A percentile compares a stretch with the other conserved stretches of the same genome.
phyloP scores from a whole-genome alignment of 2,113 vertebrate genomes.

The Nyctereutes procyonoides region DNA sequence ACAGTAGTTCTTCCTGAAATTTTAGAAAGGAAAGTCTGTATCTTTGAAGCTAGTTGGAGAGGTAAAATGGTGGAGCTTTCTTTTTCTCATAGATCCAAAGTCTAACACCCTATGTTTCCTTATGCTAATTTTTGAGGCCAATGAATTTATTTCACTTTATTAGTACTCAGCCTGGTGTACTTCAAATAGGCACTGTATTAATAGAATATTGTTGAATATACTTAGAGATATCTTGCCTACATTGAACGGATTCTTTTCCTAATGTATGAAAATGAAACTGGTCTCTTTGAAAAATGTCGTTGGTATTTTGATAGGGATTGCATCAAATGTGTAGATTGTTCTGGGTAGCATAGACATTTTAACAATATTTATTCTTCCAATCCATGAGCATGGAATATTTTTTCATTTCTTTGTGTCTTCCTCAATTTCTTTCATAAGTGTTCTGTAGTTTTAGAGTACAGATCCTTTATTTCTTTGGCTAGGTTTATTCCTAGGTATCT shows the following conservation, averaged over 20 bases:
- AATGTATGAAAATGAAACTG: conserved; percentile 25
- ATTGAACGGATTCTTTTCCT: neutral
- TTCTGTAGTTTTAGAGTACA: no score
- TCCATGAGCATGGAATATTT: no score
- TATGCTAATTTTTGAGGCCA: neutral
- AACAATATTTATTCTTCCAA: no score
- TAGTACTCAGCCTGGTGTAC: neutral
- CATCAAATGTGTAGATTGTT: no score
- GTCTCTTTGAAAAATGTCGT: neutral
- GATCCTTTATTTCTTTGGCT: no score
- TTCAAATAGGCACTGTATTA: neutral
- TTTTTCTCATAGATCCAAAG: neutral
- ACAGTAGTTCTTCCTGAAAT: neutral
- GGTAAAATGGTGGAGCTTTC: neutral
- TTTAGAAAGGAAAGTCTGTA: neutral
- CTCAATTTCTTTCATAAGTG: no score
- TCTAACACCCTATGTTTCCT: neutral
- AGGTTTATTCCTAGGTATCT: no score
- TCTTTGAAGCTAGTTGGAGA: neutral
- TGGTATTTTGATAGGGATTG: no score
- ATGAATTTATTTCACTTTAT: neutral
- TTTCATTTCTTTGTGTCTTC: no score
- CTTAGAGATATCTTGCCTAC: neutral
- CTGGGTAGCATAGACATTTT: no score
- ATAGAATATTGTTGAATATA: neutral